Base-by-base conservation (phyloP, 2,888 invertebrate species). In the Odontomyia ornata region DNA sequence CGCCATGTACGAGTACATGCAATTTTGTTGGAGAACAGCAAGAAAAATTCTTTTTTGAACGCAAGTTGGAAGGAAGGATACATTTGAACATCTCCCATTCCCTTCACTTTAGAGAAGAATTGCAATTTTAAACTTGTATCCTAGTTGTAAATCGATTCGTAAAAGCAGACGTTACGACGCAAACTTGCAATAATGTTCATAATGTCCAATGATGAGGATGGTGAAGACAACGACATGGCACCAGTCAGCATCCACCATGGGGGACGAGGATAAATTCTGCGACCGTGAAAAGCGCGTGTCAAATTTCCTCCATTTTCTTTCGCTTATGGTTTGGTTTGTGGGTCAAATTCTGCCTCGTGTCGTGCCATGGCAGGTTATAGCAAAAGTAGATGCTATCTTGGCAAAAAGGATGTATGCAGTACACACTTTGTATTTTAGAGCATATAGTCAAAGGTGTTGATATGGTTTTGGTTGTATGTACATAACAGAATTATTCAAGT, bases 241-340 rank as follows among this genome's bases (percentile, higher is more conserved):
- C n/a, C n/a, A n/a, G n/a, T n/a, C n/a, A 13, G 13, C 43, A 43
- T 13, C 43, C 43, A 13, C 7, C 15, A 52, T 4, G 52, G 13
- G 52, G 52, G 52, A 15, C 3, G 9, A 5, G 36, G 9, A 36
- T 5, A 36, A 18, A 52, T 52, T 4, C 52, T 52, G 52, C 52
- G 62, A 27, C 62, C 62, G 62, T 62, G 62, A 62, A 62, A 62
- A 62, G 62, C 62, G 62, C 62, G 62, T 62, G 62, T 62, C 62
- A 62, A 62, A 62, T 62, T 62, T 62, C 62, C 62, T 3, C 62
- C 62, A 62, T 62, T 62, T 62, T 28, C 62, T 62, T 60, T 60
- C 28, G 11, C 27, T 13, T 11, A 28, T 62, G 62, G 62, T 62
- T 15, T 52, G 62, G 25, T 62, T 62, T 62, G 28, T 62, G 62